Evolutionary conservation across 2,113 vertebrate species (phyloP).

Genomic region (Xenopus laevis): DNA sequence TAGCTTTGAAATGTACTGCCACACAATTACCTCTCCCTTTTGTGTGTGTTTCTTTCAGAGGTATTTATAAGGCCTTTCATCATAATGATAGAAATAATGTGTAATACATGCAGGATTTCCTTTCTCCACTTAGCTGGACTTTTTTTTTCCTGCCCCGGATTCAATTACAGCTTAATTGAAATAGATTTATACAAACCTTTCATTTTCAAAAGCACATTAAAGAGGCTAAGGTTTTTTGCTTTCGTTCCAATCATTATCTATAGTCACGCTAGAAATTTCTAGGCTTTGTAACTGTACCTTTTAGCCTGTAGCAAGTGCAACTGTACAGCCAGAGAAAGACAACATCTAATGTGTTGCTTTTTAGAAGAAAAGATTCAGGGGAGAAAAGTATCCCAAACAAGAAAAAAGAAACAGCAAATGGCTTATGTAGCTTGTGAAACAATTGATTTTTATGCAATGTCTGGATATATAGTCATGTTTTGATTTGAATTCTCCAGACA

Average conservation of each 20-base stretch:
- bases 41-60: constrained; percentile 12
- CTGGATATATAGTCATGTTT: constrained; percentile 27
- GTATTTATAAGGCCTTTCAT: constrained; percentile 11
- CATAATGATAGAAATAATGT: constrained; percentile 29
- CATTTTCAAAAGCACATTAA: constrained; percentile 8
- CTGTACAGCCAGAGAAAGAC: constrained; percentile 8
- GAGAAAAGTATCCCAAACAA: constrained; percentile 27
- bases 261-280: neutral
- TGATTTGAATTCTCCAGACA: constrained; percentile 19
- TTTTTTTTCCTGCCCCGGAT: constrained; percentile 13
- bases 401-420: constrained; percentile 7
- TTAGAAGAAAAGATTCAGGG: constrained; percentile 17
- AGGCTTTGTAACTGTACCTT: neutral
- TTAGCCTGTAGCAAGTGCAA: constrained; percentile 17
- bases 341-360: constrained; percentile 19
- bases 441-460: constrained; percentile 31
- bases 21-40: constrained; percentile 13
- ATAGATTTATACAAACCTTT: constrained; percentile 25
- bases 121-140: neutral
- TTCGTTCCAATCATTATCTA: constrained; percentile 2
- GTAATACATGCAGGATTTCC: constrained; percentile 17
- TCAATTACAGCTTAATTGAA: constrained; percentile 30
- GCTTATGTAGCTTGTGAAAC: constrained; percentile 24
- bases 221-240: constrained; percentile 7
- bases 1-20: neutral